Evolutionary conservation across 2,888 invertebrate genomes (phyloP).

Genomic region (Rhagium mordax): DNA sequence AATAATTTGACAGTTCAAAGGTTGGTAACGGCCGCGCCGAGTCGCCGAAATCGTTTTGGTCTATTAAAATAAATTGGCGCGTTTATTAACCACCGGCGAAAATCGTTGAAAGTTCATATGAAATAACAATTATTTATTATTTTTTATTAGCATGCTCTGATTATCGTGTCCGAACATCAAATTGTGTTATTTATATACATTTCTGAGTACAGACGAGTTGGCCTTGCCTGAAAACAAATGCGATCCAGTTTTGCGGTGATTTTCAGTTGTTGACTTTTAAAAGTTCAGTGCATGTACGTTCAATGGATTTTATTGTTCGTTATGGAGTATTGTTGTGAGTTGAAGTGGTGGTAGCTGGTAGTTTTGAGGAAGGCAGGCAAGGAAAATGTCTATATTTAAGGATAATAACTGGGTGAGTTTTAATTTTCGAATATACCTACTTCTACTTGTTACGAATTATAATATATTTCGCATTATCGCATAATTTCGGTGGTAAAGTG

Average conservation of each 20-base stretch:
- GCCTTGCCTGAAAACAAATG: constrained; percentile 24
- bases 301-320: neutral
- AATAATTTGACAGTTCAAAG: constrained; percentile 7
- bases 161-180: constrained; percentile 20
- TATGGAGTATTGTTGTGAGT: constrained; percentile 15
- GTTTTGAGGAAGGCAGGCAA: constrained; percentile 2
- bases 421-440: neutral
- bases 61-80: constrained; percentile 14
- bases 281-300: constrained; percentile 2
- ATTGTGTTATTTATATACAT: constrained; percentile 6
- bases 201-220: constrained; percentile 21
- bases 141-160: constrained; percentile 26
- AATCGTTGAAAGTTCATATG: neutral
- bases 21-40: constrained; percentile 10
- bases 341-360: constrained; percentile 2
- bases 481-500: no score
- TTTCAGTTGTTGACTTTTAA: constrained; percentile 22
- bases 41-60: constrained; percentile 6
- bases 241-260: constrained; percentile 21
- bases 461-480: no score
- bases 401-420: constrained; percentile 75
- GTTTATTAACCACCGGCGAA: neutral
- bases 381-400: constrained; percentile 72
- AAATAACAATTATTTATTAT: neutral
- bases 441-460: no score